These are phyloP conservation scores for Junonia oenone DNA, from an alignment of 2,888 invertebrate genomes.

Conservation along the genomic window DNA sequence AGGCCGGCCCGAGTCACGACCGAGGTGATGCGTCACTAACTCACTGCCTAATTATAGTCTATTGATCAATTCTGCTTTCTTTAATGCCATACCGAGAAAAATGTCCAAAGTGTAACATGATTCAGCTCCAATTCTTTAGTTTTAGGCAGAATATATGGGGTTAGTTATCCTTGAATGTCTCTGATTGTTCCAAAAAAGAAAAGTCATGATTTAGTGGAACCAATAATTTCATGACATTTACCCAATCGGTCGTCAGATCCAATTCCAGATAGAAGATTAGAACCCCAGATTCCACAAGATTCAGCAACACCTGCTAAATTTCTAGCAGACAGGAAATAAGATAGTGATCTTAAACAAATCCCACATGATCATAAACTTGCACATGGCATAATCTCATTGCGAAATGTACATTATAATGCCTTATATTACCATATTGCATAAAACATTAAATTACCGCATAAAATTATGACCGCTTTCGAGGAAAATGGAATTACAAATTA, in stretches of 20 bases:
- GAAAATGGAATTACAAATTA: neutral
- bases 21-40: constrained; percentile 31
- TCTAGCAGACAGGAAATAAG: constrained; percentile 1
- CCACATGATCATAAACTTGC: constrained; percentile 5
- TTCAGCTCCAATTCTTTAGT: neutral
- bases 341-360: constrained; percentile 7
- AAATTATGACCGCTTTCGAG: constrained; percentile 3
- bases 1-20: constrained; percentile 35
- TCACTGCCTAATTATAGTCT: constrained; percentile 17
- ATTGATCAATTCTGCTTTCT: neutral
- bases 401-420: neutral
- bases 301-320: neutral
- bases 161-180: too few relatives aligned
- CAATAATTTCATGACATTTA: neutral
- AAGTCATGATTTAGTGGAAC: too few relatives aligned
- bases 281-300: neutral
- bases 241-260: neutral
- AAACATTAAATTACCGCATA: constrained; percentile 2
- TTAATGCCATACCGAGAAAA: neutral
- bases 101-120: neutral
- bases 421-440: neutral
- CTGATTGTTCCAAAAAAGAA: too few relatives aligned
- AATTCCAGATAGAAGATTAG: neutral
- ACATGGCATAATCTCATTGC: constrained; percentile 4
- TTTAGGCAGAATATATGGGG: neutral